Base-by-base conservation (phyloP, 2,888 invertebrate genomes). In the Andrena hattorfiana region DNA sequence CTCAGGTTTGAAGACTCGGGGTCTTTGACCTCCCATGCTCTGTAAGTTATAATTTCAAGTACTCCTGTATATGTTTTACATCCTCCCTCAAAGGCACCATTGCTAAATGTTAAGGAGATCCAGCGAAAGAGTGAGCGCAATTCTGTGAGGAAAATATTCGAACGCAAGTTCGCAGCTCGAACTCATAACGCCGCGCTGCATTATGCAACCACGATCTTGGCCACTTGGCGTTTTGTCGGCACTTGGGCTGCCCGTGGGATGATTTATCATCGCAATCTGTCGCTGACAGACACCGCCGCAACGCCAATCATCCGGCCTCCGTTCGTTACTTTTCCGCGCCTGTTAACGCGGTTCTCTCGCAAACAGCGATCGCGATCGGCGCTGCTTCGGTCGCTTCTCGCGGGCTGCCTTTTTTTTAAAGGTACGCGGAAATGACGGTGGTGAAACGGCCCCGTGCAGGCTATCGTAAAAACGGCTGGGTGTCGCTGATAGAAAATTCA, bases 401-500 rank as follows among this genome's bases (percentile, higher is more conserved):
- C 32, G 7, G 42, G 67, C 23, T 42, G 59, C 30, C 54, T 71
- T 35, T 35, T 73, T 35, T n/a, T 13, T 26, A 0, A 30, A 26
- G 51, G 10, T 3, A 16, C 23, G 20, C 32, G 28, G 42, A 32
- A 4, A 7, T 16, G n/a, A 54, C 35, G 7, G 3, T 26, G n/a
- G 30, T 6, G 64, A 10, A 7, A 6, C 8, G 64, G 26, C 72
- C 23, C 42, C 8, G 54, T 30, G 64, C 30, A 42, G 64, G 66
- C 42, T 28, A 23, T 56, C 30, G 74, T 35, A 74, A 59, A 59
- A 68, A 62, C 67, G n/a, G 20, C 20, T 42, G 30, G 48, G 48
- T 42, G 42, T 69, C 69, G 69, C 16, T 70, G 42, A 76, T 76
- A 70, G 69, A 70, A 69, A 76, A 76, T 76, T 69, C 76, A 76